Conservation (phyloP, 2,888 invertebrate species). For the Drosophila niveifrons region DNA sequence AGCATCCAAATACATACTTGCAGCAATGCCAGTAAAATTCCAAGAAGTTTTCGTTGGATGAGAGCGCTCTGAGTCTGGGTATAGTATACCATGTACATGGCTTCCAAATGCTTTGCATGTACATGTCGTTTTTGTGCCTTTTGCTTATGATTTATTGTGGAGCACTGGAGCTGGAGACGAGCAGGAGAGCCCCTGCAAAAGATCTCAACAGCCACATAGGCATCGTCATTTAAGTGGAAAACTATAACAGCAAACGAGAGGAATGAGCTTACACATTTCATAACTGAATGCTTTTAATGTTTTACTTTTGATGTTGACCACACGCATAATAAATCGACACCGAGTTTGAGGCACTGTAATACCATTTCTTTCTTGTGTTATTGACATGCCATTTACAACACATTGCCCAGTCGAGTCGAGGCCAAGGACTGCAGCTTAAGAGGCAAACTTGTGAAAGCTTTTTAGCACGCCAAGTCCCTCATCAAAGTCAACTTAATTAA, state of each 20-base stretch:
- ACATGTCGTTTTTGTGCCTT: slow-evolving; percentile 69
- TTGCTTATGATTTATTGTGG: slow-evolving; percentile 74
- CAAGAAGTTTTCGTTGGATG: slow-evolving; percentile 67
- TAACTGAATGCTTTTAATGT: slow-evolving; percentile 75
- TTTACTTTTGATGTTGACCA: slow-evolving; percentile 70
- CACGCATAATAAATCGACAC: slow-evolving; percentile 64
- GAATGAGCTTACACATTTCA: slow-evolving; percentile 57
- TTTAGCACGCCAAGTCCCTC: slow-evolving; percentile 61
- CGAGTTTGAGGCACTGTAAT: slow-evolving; percentile 2
- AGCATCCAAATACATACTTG: slow-evolving; percentile 65
- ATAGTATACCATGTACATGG: slow-evolving; percentile 40
- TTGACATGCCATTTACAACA: slow-evolving; percentile 55
- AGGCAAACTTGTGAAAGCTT: slow-evolving; percentile 50
- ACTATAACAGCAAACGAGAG: slow-evolving; percentile 28
- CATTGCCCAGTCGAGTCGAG: slow-evolving; percentile 8
- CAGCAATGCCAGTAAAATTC: slow-evolving; percentile 67
- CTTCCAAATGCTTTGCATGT: slow-evolving; percentile 69
- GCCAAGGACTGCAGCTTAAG: slow-evolving; percentile 23
- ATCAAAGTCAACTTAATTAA: slow-evolving; percentile 83
- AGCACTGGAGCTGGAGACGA: slow-evolving; percentile 5
- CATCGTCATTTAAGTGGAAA: slow-evolving; percentile 56
- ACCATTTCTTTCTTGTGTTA: slow-evolving; percentile 45
- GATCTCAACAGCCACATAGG: slow-evolving; percentile 38
- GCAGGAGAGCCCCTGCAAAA: slow-evolving; percentile 28
- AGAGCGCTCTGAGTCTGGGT: not conserved